Evolutionary conservation across 2,113 vertebrate species (phyloP).

Genomic region (Onychostruthus taczanowskii): DNA sequence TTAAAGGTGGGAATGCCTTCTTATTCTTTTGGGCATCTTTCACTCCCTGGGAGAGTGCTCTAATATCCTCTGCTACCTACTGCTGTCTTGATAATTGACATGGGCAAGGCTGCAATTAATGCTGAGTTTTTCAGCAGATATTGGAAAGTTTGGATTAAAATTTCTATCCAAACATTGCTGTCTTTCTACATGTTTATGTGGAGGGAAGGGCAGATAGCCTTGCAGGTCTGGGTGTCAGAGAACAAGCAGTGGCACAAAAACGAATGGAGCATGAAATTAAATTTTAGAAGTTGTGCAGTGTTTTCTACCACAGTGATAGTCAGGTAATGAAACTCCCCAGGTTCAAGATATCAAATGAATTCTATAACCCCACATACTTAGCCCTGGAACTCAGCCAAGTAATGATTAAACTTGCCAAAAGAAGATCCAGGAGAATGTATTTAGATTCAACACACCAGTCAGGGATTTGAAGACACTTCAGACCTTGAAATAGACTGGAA

Average conservation of each 20-base stretch:
- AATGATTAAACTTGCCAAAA: background rate
- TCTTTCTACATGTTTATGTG: constrained; percentile 27
- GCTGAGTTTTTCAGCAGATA: constrained; percentile 8
- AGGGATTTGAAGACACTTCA: background rate
- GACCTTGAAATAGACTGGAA: background rate
- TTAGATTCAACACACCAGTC: background rate
- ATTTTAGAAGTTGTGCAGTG: constrained; percentile 22
- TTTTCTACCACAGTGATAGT: background rate
- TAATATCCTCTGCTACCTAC: background rate
- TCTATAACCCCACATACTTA: background rate
- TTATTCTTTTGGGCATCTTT: background rate
- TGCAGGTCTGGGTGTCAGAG: background rate
- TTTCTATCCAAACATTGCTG: background rate
- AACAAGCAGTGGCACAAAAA: constrained; percentile 35
- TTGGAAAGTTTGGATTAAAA: constrained; percentile 8
- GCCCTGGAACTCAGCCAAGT: background rate
- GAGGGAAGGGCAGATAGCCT: background rate
- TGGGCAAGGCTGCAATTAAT: constrained; percentile 22
- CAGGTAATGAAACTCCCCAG: constrained; percentile 28
- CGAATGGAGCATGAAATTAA: constrained; percentile 50
- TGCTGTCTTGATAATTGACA: background rate
- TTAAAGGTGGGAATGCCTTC: background rate
- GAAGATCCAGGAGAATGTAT: background rate
- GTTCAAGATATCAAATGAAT: constrained; percentile 32
- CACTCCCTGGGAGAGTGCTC: background rate